Evolutionary conservation across 1,140 invertebrate genomes (phyloP), one percentile per base, ranked within the genome.

Genomic region (Charaxes varanes): DNA sequence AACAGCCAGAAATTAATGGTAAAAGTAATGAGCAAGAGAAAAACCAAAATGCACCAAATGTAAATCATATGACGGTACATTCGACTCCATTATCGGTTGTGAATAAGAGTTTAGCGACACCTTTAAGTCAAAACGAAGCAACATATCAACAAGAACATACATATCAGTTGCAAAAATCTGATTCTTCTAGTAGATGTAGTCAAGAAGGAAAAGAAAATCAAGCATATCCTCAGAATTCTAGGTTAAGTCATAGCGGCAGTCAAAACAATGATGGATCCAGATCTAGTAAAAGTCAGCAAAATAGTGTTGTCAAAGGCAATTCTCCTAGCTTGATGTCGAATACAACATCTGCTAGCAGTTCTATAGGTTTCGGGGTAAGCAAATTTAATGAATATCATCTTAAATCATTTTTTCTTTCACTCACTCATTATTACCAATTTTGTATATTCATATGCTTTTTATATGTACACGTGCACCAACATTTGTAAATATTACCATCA

Each of bases 81-180:
- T 90, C 89, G 53, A 90, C 88, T 19, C 89, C 89, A 2, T 56
- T 91, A 12, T 89, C 86, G 26, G 84, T 88, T 12, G 86, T 89
- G n/a, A 91, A 89, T 57, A 91, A 90, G 68, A 88, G 88, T 60
- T 77, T 89, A 30, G 88, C 87, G 7, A 88, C 87, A 6, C 87
- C 87, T 30, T 58, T 89, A 27, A 86, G 80, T 71, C 87, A 87
- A 70, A 82, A 64, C 23, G 86, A 87, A 67, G 49, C 62, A 36
- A 62, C 72, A 71, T 81, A 80, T 76, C 74, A 79, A 55, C 70
- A 73, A 43, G 74, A 84, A 60, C 66, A 73, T 52, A 63, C 77
- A 80, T 83, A 85, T 80, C 78, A 81, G 40, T 63, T 85, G 40
- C 82, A 85, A 57, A 86, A 84, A 63, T 86, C 82, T 3, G 84